Percentiles rank a stretch among this genome's conserved stretches.
These are phyloP conservation scores for western clawed frog (Xenopus tropicalis) DNA, from an alignment of 2,113 vertebrate genomes.

Conservation along the genomic window DNA sequence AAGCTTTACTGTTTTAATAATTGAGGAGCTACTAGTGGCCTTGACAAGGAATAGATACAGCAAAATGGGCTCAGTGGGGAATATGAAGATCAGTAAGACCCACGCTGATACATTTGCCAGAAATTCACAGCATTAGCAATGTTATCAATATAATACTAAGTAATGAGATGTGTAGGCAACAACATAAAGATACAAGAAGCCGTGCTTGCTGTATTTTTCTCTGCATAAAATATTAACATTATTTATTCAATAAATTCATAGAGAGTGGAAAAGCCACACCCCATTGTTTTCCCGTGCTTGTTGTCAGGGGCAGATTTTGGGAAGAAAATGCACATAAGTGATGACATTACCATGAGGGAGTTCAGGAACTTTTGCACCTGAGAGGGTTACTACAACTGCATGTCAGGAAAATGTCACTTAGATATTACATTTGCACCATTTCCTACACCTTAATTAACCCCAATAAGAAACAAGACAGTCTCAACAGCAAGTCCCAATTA, in stretches of 20 bases:
- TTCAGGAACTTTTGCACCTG: too few relatives aligned
- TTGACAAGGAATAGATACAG: constrained; percentile 46
- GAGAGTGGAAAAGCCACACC: neutral
- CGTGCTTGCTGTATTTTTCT: neutral
- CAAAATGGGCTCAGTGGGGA: constrained; percentile 37
- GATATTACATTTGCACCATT: too few relatives aligned
- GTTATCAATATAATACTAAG: neutral
- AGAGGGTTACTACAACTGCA: too few relatives aligned
- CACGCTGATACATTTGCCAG: constrained; percentile 12
- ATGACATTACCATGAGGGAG: too few relatives aligned
- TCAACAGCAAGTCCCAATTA: too few relatives aligned
- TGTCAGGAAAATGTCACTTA: too few relatives aligned
- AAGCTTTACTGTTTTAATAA: constrained; percentile 53
- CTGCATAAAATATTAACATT: neutral
- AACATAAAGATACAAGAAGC: neutral
- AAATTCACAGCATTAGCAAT: constrained; percentile 7
- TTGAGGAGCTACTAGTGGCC: constrained; percentile 51
- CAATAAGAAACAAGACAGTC: too few relatives aligned
- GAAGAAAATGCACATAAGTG: too few relatives aligned
- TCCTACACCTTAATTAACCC: too few relatives aligned
- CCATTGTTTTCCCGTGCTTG: too few relatives aligned
- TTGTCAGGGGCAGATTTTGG: neutral
- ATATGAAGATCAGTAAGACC: constrained; percentile 40
- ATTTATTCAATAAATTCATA: neutral
- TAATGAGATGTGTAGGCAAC: constrained; percentile 4